A percentile compares a stretch with the other conserved stretches of the same genome.
phyloP scores from a whole-genome alignment of 2,113 vertebrate genomes.

The Bostrychus sinensis region DNA sequence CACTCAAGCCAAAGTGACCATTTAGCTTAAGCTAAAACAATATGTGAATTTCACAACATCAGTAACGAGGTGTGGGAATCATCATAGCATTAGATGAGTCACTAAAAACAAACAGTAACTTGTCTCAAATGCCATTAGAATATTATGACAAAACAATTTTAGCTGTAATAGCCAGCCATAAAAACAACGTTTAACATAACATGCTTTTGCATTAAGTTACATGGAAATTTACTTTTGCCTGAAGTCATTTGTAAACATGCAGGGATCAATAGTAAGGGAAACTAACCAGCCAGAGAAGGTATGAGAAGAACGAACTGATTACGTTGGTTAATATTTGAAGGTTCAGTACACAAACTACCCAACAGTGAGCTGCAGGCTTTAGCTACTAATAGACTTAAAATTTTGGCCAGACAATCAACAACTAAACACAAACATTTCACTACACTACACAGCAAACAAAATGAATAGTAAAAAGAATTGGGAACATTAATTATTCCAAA shows the following conservation, averaged over 20 bases:
- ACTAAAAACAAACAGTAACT: constrained; percentile 6
- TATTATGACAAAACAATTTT: background rate
- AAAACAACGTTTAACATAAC: background rate
- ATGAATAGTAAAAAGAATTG: constrained; percentile 5
- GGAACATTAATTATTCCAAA: background rate
- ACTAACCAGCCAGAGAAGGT: constrained; percentile 47
- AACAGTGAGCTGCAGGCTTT: constrained; percentile 25
- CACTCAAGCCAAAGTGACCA: background rate
- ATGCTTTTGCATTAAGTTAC: background rate
- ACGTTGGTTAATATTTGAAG: constrained; percentile 82
- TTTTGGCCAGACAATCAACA: background rate
- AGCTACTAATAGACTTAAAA: constrained; percentile 5
- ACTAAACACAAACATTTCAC: rapidly evolving
- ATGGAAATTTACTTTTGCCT: background rate
- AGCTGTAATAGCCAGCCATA: background rate
- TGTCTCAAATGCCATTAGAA: background rate
- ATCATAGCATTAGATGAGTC: constrained; percentile 11
- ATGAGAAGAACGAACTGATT: constrained; percentile 68
- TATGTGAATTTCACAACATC: constrained; percentile 15
- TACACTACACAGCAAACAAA: background rate
- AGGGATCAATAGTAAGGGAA: constrained; percentile 41
- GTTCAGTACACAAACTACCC: constrained; percentile 67
- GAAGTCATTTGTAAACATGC: constrained; percentile 27
- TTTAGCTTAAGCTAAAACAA: background rate
- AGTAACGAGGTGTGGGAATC: constrained; percentile 18